phyloP scores from a whole-genome alignment of 2,888 invertebrate species.

The Biston stratarius region DNA sequence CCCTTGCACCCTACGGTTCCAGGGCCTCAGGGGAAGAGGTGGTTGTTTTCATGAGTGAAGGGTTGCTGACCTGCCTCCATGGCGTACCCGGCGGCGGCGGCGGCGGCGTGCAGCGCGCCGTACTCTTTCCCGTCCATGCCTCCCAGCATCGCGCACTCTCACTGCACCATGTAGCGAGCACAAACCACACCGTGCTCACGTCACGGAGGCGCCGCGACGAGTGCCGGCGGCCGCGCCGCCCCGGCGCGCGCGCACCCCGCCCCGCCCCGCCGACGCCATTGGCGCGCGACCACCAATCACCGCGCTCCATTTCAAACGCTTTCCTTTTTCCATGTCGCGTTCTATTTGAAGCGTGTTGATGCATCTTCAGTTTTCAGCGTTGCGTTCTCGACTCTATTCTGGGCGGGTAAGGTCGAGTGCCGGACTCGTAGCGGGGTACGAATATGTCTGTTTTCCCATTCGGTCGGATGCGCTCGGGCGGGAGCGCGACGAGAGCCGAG shows the following conservation, averaged over 20 bases:
- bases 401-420: slow-evolving; percentile 38
- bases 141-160: slow-evolving; percentile 76
- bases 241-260: slow-evolving; percentile 55
- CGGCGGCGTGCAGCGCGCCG: slow-evolving; percentile 82
- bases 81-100: slow-evolving; percentile 76
- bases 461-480: slow-evolving; percentile 82
- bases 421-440: slow-evolving; percentile 33
- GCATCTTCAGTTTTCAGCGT: slow-evolving; percentile 57
- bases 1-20: not conserved
- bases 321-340: slow-evolving; percentile 83
- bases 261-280: slow-evolving; percentile 74
- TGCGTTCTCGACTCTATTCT: slow-evolving; percentile 49
- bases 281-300: slow-evolving; percentile 81
- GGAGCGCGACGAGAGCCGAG: slow-evolving; percentile 75
- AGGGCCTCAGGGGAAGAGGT: not conserved
- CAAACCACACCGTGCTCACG: slow-evolving; percentile 53
- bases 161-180: slow-evolving; percentile 52
- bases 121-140: slow-evolving; percentile 84
- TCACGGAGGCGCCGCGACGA: slow-evolving; percentile 58
- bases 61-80: slow-evolving; percentile 75
- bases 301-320: slow-evolving; percentile 82
- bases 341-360: slow-evolving; percentile 83
- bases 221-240: slow-evolving; percentile 60
- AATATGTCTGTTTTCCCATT: slow-evolving; percentile 80
- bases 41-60: not conserved